Evolutionary conservation across 2,113 vertebrate species (phyloP), one percentile per base, ranked within the genome.

Genomic region (Oreotrochilus melanogaster): DNA sequence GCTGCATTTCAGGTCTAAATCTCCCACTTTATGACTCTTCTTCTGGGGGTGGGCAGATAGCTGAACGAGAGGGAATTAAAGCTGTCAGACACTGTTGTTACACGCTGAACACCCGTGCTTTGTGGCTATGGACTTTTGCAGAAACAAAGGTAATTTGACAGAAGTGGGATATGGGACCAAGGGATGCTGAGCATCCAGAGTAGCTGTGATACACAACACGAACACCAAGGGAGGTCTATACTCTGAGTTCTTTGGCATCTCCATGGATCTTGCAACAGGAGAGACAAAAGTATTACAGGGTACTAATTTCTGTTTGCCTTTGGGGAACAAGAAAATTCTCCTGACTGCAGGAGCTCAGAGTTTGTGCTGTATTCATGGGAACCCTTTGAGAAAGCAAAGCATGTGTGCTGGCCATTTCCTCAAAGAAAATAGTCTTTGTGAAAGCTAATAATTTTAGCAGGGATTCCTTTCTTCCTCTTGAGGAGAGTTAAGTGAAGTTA

Each of bases 401-500:
- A 93, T 8, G 75, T 94, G 91, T 93, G 79, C 72, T 95, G 94
- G 92, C 82, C 83, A 76, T 91, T 71, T 74, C 69, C 83, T 96
- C 88, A 84, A 96, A 95, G 82, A 66, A 92, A 92, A 91, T 95
- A 80, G 24, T 92, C 91, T 39, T 83, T 86, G 75, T 74, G 79
- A 78, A 80, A 91, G 72, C 79, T 80, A 90, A 64, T 92, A 95
- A 95, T 93, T 97, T 94, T 93, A 95, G 79, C 94, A 90, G 48
- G 82, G 86, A 96, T 96, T 96, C 83, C 80, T 90, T 94, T 92
- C 88, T 92, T 96, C 86, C 96, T 94, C 92, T 72, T 82, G 92
- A 97, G 95, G 72, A 92, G 91, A 92, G 82, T 94, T 90, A 90
- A 95, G 92, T 88, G 82, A 88, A 96, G 94, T 89, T 97, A 54